Percentiles rank a stretch among this genome's conserved stretches.
These are phyloP conservation scores for Drosophila nr. perissopoda DNA, from an alignment of 2,888 invertebrate genomes.

Conservation along the genomic window DNA sequence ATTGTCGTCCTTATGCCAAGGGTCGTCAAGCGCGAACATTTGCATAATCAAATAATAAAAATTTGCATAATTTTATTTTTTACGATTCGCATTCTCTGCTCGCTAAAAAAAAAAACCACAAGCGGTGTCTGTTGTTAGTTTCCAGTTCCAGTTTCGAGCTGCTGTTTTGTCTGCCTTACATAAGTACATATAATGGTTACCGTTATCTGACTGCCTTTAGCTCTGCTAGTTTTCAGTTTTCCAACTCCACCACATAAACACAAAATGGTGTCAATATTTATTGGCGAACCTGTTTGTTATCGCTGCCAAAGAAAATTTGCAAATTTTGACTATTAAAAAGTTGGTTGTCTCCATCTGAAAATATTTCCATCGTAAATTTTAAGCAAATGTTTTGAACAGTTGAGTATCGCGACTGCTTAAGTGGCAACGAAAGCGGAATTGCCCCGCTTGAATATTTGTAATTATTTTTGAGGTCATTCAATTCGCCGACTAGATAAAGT, in stretches of 20 bases:
- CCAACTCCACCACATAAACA: slow-evolving; percentile 47
- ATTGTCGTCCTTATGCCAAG: slow-evolving; percentile 84
- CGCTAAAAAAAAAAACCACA: slow-evolving; percentile 21
- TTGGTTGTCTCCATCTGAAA: slow-evolving; percentile 50
- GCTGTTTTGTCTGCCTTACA: slow-evolving; percentile 56
- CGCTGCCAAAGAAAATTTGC: slow-evolving; percentile 72
- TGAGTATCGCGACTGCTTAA: slow-evolving; percentile 14
- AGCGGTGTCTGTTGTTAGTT: slow-evolving; percentile 58
- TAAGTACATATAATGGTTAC: slow-evolving; percentile 59
- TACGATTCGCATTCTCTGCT: slow-evolving; percentile 69
- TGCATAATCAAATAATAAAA: slow-evolving; percentile 85
- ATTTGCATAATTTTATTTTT: slow-evolving; percentile 84
- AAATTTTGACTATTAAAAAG: slow-evolving; percentile 77
- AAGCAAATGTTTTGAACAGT: slow-evolving; percentile 36
- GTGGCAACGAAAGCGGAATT: slow-evolving; percentile 19
- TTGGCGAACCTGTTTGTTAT: slow-evolving; percentile 81
- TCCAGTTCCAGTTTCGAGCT: slow-evolving; percentile 38
- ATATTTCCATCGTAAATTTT: slow-evolving; percentile 66
- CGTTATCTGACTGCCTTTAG: slow-evolving; percentile 63
- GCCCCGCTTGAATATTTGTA: slow-evolving; percentile 6
- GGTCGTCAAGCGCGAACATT: slow-evolving; percentile 84
- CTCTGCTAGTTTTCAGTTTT: slow-evolving; percentile 12
- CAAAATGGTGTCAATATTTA: slow-evolving; percentile 81
- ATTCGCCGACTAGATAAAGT: background rate
- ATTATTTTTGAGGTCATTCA: background rate